Evolutionary conservation across 2,113 vertebrate species (phyloP).

Genomic region (Anoura caudifer): DNA sequence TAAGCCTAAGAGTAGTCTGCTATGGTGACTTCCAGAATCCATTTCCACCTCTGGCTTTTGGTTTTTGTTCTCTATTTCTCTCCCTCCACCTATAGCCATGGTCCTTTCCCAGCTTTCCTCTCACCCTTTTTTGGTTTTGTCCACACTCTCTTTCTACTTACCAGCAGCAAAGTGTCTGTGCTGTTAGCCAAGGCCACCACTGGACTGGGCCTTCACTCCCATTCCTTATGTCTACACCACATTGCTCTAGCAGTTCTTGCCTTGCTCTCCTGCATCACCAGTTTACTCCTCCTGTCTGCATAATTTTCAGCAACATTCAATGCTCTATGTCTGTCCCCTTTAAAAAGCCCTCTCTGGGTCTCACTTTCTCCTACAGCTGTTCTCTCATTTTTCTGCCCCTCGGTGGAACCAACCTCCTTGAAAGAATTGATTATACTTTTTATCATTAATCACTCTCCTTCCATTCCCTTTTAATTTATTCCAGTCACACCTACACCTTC

Average conservation of each 20-base stretch:
- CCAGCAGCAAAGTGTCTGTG: background rate
- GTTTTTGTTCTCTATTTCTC: background rate
- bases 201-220: background rate
- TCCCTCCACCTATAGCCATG: too few species aligned
- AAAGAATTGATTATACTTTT: background rate
- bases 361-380: background rate
- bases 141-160: background rate
- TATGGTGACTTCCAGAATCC: background rate
- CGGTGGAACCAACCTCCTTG: background rate
- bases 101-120: background rate
- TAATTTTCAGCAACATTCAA: background rate
- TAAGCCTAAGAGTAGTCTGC: background rate
- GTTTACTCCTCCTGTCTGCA: background rate
- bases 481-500: background rate
- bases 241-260: background rate
- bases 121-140: background rate
- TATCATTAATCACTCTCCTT: background rate
- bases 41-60: background rate
- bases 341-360: background rate
- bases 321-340: background rate
- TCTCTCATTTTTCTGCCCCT: background rate
- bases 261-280: background rate
- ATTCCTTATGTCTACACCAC: background rate
- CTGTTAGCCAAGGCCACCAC: background rate
- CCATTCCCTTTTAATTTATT: background rate